Evolutionary conservation across 2,113 vertebrate species (phyloP), one percentile per base, ranked within the genome.

Genomic region (Prietella phreatophila): DNA sequence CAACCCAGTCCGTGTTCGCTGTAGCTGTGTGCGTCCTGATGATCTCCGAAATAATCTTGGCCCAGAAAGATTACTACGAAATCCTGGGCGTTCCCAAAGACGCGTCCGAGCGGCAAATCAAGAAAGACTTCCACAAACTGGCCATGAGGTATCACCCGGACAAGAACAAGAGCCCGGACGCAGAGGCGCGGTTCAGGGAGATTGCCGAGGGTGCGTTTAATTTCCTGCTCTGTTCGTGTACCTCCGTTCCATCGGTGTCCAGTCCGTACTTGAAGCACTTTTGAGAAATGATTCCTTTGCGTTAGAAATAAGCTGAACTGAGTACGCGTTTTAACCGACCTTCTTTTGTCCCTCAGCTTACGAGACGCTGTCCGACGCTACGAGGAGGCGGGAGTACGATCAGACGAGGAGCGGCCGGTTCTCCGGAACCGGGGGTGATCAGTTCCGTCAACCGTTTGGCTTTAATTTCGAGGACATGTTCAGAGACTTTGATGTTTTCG

Each of bases 101-200:
- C 25, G 97, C 98, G 30, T 96, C 96, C 7, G 97, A 99, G 30
- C 97, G 97, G 11, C 97, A 99, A 91, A 98, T 99, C 91, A 99
- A 99, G 93, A 99, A 99, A 89, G 97, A 97, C 0, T 99, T 99
- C 94, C 97, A 99, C 71, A 98, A 97, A 65, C 92, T 99, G 89
- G 98, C 97, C 67, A 97, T 99, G 94, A 98, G 97, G 89, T 97
- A 97, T 91, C 98, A 99, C 50, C 98, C 98, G 0, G 98, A 99
- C 95, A 96, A 97, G 93, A 99, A 99, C 93, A 99, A 97, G 94
- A 96, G 95, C 88, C 96, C 97, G 5, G 96, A 97, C 88, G 97
- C 98, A 7, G 98, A 99, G 93, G 94, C 95, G 17, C 97, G 96
- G 89, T 99, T 99, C 93, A 95, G 97, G 90, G 97, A 99, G 93